Evolutionary conservation across 2,888 invertebrate genomes (phyloP).

Genomic region (Noctua janthina): DNA sequence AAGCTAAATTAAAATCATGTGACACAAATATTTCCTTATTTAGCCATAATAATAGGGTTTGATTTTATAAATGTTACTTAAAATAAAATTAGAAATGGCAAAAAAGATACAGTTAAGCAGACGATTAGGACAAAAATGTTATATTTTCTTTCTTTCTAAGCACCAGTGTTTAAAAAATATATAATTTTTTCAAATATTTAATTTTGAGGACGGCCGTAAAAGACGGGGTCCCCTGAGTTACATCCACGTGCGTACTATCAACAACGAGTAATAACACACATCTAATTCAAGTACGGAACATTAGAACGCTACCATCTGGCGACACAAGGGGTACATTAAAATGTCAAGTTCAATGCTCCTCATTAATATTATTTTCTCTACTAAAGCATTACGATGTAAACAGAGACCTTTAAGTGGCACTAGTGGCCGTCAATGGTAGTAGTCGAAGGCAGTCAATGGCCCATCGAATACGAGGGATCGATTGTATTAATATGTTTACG

Average conservation of each 20-base stretch:
- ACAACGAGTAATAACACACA: slow-evolving; percentile 7
- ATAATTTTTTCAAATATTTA: background rate
- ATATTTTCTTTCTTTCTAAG: background rate
- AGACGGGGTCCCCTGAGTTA: background rate
- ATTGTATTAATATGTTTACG: slow-evolving; percentile 63
- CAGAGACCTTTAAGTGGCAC: slow-evolving; percentile 52
- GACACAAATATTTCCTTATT: background rate
- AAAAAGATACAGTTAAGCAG: no score
- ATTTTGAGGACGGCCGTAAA: background rate
- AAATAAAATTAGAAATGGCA: background rate
- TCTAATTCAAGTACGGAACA: slow-evolving; percentile 47
- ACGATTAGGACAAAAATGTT: no score
- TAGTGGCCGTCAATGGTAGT: slow-evolving; percentile 17
- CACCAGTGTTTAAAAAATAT: background rate
- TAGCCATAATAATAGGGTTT: background rate
- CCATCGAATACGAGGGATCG: slow-evolving; percentile 39
- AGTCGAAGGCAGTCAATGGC: slow-evolving; percentile 13
- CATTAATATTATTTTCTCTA: slow-evolving; percentile 54
- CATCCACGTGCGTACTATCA: background rate
- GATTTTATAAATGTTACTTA: background rate
- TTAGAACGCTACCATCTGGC: slow-evolving; percentile 61
- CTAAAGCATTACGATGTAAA: slow-evolving; percentile 59
- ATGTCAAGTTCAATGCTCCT: slow-evolving; percentile 70
- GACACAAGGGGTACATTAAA: slow-evolving; percentile 57
- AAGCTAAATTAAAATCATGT: slow-evolving; percentile 8